These are phyloP conservation scores for Tachysurus vachellii DNA, from an alignment of 2,113 vertebrate species.

Conservation along the genomic window DNA sequence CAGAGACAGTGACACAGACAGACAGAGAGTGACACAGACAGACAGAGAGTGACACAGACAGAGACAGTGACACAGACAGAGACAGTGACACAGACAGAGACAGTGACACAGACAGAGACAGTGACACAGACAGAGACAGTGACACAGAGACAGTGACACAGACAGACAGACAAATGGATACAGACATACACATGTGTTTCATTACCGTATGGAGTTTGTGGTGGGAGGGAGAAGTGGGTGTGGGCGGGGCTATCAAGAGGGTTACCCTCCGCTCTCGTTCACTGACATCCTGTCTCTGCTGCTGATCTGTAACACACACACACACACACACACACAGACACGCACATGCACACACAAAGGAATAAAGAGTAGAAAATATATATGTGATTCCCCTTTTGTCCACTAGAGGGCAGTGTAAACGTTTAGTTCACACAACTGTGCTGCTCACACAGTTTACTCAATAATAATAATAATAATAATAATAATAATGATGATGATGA, in stretches of 20 bases:
- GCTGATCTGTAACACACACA: constrained; percentile 66
- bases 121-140: background rate
- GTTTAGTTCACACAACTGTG: background rate
- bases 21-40: too few relatives aligned
- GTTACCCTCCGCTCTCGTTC: constrained; percentile 78
- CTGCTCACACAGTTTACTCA: background rate
- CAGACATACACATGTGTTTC: background rate
- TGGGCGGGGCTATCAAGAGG: constrained; percentile 77
- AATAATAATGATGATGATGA: background rate
- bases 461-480: background rate
- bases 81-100: too few relatives aligned
- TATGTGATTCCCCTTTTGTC: background rate
- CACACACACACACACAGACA: constrained; percentile 24
- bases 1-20: background rate
- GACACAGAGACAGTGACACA: background rate
- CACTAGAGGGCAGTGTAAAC: constrained; percentile 61
- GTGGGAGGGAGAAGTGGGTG: constrained; percentile 78
- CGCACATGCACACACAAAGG: constrained; percentile 20
- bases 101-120: background rate
- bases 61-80: too few relatives aligned
- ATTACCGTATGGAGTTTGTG: constrained; percentile 79
- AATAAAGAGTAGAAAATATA: background rate
- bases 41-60: background rate
- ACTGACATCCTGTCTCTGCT: constrained; percentile 76
- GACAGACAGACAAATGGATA: background rate